Evolutionary conservation across 2,797 vertebrate genomes (phyloP).

Genomic region (Chaenodraco wilsoni): DNA sequence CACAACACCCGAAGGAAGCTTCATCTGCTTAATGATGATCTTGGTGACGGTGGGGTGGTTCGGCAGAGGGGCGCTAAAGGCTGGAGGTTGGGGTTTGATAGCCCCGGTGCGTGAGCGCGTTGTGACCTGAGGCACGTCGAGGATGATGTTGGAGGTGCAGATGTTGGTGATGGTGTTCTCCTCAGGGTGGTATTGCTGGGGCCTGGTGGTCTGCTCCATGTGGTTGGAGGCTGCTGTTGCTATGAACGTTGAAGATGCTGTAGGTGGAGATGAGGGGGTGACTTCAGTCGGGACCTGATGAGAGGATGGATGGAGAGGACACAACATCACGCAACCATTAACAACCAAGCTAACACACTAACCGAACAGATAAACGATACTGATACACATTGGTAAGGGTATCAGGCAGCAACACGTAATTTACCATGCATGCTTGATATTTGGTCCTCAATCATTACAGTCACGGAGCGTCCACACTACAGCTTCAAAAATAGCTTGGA

Average conservation of each 20-base stretch:
- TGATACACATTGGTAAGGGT: too few species aligned
- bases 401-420: too few species aligned
- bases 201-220: conserved; percentile 55
- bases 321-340: background rate
- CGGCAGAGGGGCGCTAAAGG: conserved; percentile 21
- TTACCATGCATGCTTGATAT: too few species aligned
- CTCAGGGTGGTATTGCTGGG: conserved; percentile 84
- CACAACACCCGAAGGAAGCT: conserved; percentile 28
- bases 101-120: conserved; percentile 83
- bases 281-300: conserved; percentile 85
- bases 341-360: too few species aligned
- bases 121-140: conserved; percentile 84
- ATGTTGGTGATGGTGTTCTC: conserved; percentile 90
- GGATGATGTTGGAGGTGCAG: conserved; percentile 87
- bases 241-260: conserved; percentile 18
- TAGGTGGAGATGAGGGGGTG: conserved; percentile 78
- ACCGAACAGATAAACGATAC: too few species aligned
- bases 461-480: too few species aligned
- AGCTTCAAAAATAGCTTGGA: too few species aligned
- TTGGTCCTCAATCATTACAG: too few species aligned
- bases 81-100: conserved; percentile 77
- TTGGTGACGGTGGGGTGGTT: conserved; percentile 84
- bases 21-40: conserved; percentile 89
- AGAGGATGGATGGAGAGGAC: background rate
- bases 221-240: background rate